Conservation (phyloP, 2,113 vertebrate species). For the Echinops telfairi region DNA sequence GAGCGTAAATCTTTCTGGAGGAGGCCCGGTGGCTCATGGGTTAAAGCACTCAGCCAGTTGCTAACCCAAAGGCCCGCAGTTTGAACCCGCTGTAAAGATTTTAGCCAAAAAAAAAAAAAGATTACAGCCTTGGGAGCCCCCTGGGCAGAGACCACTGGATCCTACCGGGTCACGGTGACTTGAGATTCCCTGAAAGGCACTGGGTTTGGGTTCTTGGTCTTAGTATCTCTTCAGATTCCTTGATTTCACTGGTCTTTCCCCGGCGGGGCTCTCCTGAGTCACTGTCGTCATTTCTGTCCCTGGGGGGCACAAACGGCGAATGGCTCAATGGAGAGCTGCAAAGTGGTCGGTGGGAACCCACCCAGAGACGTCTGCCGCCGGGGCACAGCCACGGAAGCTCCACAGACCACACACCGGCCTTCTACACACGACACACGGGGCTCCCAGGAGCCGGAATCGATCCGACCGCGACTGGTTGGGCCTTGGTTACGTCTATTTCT, state of each 20-base stretch:
- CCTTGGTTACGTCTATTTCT: background rate
- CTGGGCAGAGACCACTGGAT: background rate
- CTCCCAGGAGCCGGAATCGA: too few relatives aligned
- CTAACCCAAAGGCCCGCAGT: background rate
- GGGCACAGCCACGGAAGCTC: background rate
- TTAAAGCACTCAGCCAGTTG: background rate
- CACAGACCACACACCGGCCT: background rate
- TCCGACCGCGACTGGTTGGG: background rate
- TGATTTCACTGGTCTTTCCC: background rate
- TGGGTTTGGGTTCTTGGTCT: background rate
- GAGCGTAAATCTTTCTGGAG: background rate
- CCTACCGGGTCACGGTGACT: background rate
- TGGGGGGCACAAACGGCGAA: background rate
- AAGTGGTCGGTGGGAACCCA: background rate
- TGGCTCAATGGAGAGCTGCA: background rate
- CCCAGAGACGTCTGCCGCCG: background rate
- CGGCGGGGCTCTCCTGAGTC: background rate
- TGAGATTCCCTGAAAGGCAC: background rate
- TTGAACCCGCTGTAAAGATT: background rate
- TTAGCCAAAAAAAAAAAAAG: background rate
- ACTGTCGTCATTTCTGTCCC: constrained; percentile 3
- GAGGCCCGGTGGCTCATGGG: background rate
- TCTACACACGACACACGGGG: background rate
- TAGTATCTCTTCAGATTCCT: background rate
- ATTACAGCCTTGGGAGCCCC: background rate